phyloP scores from a whole-genome alignment of 2,888 invertebrate genomes.

The Phrixothrix hirtus region DNA sequence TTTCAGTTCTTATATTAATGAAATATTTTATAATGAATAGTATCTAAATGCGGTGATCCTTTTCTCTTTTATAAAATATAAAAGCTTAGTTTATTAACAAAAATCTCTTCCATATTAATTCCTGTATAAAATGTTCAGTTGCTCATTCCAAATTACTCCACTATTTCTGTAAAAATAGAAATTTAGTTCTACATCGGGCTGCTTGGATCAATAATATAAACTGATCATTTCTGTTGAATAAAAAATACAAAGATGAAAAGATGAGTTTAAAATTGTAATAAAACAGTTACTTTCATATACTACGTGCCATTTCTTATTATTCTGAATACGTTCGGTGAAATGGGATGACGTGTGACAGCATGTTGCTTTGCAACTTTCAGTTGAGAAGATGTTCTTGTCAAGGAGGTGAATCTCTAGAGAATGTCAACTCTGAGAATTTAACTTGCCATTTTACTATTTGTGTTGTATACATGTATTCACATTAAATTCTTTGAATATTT shows the following conservation, averaged over 20 bases:
- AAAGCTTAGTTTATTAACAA: too few relatives aligned
- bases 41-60: too few relatives aligned
- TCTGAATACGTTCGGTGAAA: constrained; percentile 40
- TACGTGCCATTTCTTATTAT: constrained; percentile 11
- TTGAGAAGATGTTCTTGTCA: constrained; percentile 49
- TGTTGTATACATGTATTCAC: constrained; percentile 66
- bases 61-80: too few relatives aligned
- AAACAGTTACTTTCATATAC: background rate
- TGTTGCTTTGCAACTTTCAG: constrained; percentile 50
- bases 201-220: background rate
- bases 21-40: too few relatives aligned
- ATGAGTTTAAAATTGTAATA: too few relatives aligned
- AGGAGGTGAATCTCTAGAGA: constrained; percentile 45
- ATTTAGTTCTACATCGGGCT: background rate
- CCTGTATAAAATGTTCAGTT: background rate
- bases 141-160: background rate
- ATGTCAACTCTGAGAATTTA: constrained; percentile 20
- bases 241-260: background rate
- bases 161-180: background rate
- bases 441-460: constrained; percentile 18
- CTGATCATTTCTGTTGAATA: background rate
- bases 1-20: too few relatives aligned
- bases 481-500: constrained; percentile 81
- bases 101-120: too few relatives aligned
- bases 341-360: constrained; percentile 52